Percentiles rank a stretch among this genome's conserved stretches.
Conservation (phyloP, 2,888 invertebrate genomes). For the Eilema griseolum region DNA sequence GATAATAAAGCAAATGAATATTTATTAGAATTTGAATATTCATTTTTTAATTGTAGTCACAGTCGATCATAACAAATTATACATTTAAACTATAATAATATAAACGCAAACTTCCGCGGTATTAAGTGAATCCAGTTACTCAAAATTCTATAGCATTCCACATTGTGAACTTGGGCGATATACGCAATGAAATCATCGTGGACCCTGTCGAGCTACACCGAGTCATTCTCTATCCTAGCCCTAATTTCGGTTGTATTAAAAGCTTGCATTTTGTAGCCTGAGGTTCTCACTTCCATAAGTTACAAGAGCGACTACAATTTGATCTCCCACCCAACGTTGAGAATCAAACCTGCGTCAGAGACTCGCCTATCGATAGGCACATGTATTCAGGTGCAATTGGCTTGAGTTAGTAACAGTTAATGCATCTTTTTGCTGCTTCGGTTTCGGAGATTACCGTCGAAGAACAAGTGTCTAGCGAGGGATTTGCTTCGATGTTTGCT, state of each 20-base stretch:
- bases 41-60: not conserved
- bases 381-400: not conserved
- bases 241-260: no score
- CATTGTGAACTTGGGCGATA: not conserved
- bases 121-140: not conserved
- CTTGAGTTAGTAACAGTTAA: not conserved
- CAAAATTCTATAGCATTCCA: not conserved
- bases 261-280: no score
- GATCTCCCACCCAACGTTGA: not conserved
- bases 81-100: conserved; percentile 2
- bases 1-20: not conserved
- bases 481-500: no score
- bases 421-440: no score
- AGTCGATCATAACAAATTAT: not conserved
- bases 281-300: no score
- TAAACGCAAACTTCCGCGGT: conserved; percentile 1
- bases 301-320: no score
- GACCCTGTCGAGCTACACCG: no score
- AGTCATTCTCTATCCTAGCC: no score
- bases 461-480: no score
- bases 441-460: no score
- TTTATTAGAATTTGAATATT: not conserved
- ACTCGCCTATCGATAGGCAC: not conserved
- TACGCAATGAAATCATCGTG: no score
- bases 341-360: not conserved